Base-by-base conservation (phyloP, 2,888 invertebrate species). In the Cryptus armator region DNA sequence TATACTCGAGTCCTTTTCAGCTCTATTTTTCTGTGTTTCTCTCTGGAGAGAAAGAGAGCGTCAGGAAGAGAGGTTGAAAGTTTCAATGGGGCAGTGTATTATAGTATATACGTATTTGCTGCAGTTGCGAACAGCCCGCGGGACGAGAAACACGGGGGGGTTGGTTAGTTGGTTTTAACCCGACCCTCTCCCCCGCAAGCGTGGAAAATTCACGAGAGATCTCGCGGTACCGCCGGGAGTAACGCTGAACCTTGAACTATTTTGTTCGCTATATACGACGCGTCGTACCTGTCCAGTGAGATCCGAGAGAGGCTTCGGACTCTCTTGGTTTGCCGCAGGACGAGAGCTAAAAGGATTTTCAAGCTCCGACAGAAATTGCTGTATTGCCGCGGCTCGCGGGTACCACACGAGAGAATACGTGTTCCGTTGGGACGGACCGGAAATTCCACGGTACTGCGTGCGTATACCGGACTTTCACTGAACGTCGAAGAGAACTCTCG, bases 221-320 rank as follows among this genome's bases (percentile, higher is more conserved):
- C 12, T 14, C n/a, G 2, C n/a, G 19, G 29, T 14, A 32, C 48
- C 44, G 43, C 43, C 19, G 14, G 19, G 53, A 7, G 6, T 7
- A n/a, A 9, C 12, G 76, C n/a, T 56, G 56, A 77, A 77, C 56
- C 67, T 77, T 77, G 56, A 77, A 77, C 76, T 56, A 67, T 53
- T 43, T 16, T 37, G 37, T 37, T 37, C 51, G 51, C 48, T 14
- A 24, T 24, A 24, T 24, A 5, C 14, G 24, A 44, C n/a, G 16
- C 9, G 12, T 24, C 29, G 46, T 48, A 46, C 14, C n/a, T 16
- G 14, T 48, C 32, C 32, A 6, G 12, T 24, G 29, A 59, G 59
- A 62, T n/a, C 32, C 44, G n/a, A 32, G 59, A 6, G 59, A 14
- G 43, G 64, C 62, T 46, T 29, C 44, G 74, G 24, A 46, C 64